phyloP scores from a whole-genome alignment of 1,140 invertebrate species.

The Heliothis subflexa region DNA sequence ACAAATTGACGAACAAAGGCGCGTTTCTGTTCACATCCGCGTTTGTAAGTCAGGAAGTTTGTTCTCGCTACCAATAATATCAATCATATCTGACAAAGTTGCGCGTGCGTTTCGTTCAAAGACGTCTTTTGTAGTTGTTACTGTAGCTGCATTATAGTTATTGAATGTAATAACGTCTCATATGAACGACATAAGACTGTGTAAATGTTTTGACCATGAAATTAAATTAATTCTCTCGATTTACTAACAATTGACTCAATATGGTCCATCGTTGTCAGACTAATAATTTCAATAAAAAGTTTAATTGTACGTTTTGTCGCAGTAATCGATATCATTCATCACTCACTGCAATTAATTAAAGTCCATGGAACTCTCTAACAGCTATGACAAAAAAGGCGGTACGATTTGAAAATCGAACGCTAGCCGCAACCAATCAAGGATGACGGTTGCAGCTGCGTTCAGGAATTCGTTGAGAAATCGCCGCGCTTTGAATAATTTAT shows the following conservation, averaged over 20 bases:
- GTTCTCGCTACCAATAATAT: conserved; percentile 33
- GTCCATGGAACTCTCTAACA: conserved; percentile 49
- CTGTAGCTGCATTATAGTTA: too few relatives aligned
- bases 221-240: not conserved
- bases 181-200: too few relatives aligned
- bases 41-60: conserved; percentile 28
- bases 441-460: conserved; percentile 78
- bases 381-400: conserved; percentile 57
- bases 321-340: conserved; percentile 24
- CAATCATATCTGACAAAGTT: conserved; percentile 16
- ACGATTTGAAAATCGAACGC: conserved; percentile 72
- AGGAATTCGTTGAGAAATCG: conserved; percentile 83
- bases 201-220: too few relatives aligned
- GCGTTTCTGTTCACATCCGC: conserved; percentile 31
- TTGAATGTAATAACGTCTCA: too few relatives aligned
- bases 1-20: conserved; percentile 27
- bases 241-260: not conserved
- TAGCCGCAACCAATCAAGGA: conserved; percentile 65
- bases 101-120: not conserved
- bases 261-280: not conserved
- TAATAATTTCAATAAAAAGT: conserved; percentile 12
- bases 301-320: conserved; percentile 3
- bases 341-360: conserved; percentile 46
- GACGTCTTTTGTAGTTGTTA: not conserved
- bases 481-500: conserved; percentile 77